phyloP scores from a whole-genome alignment of 2,797 vertebrate genomes.

The Mus caroli region DNA sequence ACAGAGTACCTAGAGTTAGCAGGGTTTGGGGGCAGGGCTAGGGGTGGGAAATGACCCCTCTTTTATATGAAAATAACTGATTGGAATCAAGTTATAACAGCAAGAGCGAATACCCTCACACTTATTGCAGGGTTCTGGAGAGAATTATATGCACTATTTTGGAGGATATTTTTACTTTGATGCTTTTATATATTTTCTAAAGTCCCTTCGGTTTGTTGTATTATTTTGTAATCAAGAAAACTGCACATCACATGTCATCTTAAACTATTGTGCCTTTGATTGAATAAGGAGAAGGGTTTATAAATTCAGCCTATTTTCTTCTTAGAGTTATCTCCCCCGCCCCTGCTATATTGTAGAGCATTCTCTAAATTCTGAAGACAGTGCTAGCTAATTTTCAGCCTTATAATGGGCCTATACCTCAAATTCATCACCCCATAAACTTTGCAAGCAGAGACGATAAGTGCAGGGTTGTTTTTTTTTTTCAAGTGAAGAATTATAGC shows the following conservation, averaged over 20 bases:
- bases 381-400: constrained; percentile 38
- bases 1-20: not conserved
- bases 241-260: not conserved
- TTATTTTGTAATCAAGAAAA: constrained; percentile 52
- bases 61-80: not conserved
- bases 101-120: not conserved
- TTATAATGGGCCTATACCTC: constrained; percentile 36
- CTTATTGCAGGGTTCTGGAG: constrained; percentile 1
- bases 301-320: constrained; percentile 31
- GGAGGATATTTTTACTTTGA: not conserved
- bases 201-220: not conserved
- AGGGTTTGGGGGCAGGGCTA: not conserved
- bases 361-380: constrained; percentile 9
- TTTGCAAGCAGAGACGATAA: not conserved
- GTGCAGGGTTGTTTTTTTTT: constrained; percentile 8
- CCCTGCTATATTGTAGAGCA: not conserved
- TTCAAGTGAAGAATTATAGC: constrained; percentile 45
- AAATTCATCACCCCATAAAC: constrained; percentile 70
- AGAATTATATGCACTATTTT: not conserved
- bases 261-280: not conserved
- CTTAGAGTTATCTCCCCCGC: not conserved
- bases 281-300: not conserved
- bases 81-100: not conserved
- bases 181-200: not conserved
- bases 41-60: not conserved